Evolutionary conservation across 2,113 vertebrate species (phyloP).

Genomic region (Nipponia nippon): DNA sequence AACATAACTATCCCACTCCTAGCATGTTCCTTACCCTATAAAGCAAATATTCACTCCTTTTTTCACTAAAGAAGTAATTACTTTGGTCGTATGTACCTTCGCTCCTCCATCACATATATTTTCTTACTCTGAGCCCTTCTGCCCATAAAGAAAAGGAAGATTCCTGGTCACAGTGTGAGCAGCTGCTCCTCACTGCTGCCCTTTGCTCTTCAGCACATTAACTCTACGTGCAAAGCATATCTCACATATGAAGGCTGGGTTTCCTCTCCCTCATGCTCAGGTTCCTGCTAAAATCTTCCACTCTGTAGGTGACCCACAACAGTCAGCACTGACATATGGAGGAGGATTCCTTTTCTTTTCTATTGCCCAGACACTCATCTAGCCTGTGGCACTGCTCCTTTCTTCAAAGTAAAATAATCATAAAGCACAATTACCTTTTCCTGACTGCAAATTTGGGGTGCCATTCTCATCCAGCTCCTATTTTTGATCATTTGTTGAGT

Average conservation of each 20-base stretch:
- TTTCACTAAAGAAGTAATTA: background rate
- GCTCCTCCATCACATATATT: background rate
- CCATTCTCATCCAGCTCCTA: background rate
- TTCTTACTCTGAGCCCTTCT: background rate
- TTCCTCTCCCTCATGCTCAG: background rate
- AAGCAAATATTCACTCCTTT: background rate
- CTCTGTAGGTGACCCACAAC: accelerated
- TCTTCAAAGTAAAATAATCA: background rate
- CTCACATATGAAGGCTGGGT: accelerated
- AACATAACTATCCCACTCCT: background rate
- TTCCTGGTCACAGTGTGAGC: background rate
- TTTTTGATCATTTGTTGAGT: background rate
- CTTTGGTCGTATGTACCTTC: background rate
- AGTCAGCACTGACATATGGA: background rate
- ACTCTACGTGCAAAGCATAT: accelerated
- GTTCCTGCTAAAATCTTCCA: background rate
- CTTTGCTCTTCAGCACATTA: background rate
- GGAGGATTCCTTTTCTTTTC: background rate
- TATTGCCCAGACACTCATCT: background rate
- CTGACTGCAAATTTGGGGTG: background rate
- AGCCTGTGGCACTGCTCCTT: background rate
- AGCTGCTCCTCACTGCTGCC: accelerated
- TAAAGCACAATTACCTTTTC: background rate
- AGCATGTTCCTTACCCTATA: background rate
- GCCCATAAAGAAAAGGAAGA: background rate